A percentile compares a stretch with the other conserved stretches of the same genome.
phyloP scores from a whole-genome alignment of 23 tunicate species.

The Botrylloides violaceus region DNA sequence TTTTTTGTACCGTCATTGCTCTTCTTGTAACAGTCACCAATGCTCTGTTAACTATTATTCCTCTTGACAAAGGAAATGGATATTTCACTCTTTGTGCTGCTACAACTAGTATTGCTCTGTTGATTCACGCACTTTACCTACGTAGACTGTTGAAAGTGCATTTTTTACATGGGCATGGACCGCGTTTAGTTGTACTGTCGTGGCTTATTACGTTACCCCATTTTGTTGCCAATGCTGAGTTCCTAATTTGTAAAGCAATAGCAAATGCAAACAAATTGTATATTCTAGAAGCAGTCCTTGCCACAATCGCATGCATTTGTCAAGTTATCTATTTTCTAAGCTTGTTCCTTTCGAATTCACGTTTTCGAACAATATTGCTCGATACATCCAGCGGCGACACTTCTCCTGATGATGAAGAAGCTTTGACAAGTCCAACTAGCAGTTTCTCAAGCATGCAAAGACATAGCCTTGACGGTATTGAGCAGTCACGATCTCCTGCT shows the following conservation, averaged over 20 bases:
- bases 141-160: conserved; percentile 58
- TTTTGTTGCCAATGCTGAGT: conserved; percentile 39
- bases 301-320: not conserved
- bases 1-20: conserved; percentile 38
- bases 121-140: conserved; percentile 50
- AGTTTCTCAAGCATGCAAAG: not conserved
- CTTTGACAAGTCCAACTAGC: not conserved
- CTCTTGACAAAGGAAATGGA: conserved; percentile 28
- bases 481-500: conserved; percentile 36
- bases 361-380: not conserved
- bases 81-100: conserved; percentile 31
- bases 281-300: not conserved
- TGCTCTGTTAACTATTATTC: conserved; percentile 34
- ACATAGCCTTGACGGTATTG: not conserved
- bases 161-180: conserved; percentile 72
- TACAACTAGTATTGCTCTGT: conserved; percentile 20
- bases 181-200: conserved; percentile 33
- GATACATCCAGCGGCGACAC: not conserved
- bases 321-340: conserved; percentile 10
- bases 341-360: not conserved
- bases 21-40: conserved; percentile 28
- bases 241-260: not conserved
- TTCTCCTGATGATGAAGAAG: not conserved
- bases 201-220: conserved; percentile 69
- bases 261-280: not conserved